Evolutionary conservation across 2,888 invertebrate species (phyloP), one percentile per base, ranked within the genome.

Genomic region (Steinernema scapterisci): DNA sequence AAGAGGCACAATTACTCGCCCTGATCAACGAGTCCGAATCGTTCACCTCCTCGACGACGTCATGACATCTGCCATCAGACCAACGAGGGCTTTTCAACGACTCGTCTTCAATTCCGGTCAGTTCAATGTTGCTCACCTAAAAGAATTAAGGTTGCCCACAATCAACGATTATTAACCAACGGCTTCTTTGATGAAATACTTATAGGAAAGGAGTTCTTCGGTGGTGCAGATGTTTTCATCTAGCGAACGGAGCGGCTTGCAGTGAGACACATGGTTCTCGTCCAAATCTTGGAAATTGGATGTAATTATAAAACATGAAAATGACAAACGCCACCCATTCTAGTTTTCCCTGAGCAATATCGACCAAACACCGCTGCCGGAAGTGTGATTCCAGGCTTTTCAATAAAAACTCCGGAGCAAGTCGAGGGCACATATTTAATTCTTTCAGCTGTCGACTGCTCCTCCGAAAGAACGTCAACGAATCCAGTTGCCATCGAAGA

Each of bases 21-120:
- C 38, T 38, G 38, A 63, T 27, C 27, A 31, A 31, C 16, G 38
- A n/a, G 27, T 31, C 19, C 19, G 23, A 25, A 2, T 23, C 19
- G 19, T 31, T 31, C 19, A 63, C 63, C 27, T 63, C 27, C 31
- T 63, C 63, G 3, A 63, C 19, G 31, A 63, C 63, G 25, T 63
- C 31, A 16, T 63, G 63, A 13, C 63, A 63, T 5, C 7, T 2
- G 11, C n/a, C n/a, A 1, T 63, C 63, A 5, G 6, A 21, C 63
- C 63, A 63, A 1, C 16, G 27, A 6, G 63, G 27, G 2, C 27
- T 25, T 3, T n/a, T 9, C 16, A 63, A 3, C 31, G 63, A 63
- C 3, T 13, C 27, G 7, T 27, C 31, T 9, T 63, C 63, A 11
- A 63, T 9, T 27, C 27, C 63, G 23, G 13, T 31, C 31, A 63